A percentile compares a stretch with the other conserved stretches of the same genome.
These are phyloP conservation scores for Tangara arthus DNA, from an alignment of 2,797 vertebrate species.

Conservation along the genomic window DNA sequence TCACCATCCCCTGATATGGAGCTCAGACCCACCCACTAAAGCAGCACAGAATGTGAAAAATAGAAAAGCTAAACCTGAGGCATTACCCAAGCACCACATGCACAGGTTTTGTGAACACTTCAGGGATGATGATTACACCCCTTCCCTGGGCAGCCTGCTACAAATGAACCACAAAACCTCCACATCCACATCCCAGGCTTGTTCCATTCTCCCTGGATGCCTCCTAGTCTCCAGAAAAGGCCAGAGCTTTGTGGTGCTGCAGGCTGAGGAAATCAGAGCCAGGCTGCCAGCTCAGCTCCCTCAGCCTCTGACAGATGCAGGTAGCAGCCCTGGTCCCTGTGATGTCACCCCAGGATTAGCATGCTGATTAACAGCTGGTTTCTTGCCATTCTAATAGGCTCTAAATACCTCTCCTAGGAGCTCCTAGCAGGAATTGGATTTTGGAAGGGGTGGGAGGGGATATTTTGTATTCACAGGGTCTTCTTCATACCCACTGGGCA, in stretches of 20 bases:
- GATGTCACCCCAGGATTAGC: conserved; percentile 44
- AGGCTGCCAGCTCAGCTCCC: conserved; percentile 1
- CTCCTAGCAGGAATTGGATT: conserved; percentile 40
- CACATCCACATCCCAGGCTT: background rate
- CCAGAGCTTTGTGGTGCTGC: background rate
- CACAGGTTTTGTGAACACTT: fast-evolving
- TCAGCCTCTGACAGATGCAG: background rate
- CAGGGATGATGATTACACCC: background rate
- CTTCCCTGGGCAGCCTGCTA: background rate
- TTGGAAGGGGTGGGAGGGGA: background rate
- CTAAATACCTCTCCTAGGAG: conserved; percentile 56
- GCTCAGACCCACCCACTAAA: background rate
- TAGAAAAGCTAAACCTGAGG: background rate
- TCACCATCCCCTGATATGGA: fast-evolving
- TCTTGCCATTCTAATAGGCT: conserved; percentile 51
- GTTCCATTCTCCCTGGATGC: background rate
- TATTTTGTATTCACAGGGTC: conserved; percentile 33
- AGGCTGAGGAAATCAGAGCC: background rate
- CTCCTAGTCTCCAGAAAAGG: background rate
- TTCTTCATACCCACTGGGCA: background rate
- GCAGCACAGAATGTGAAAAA: background rate
- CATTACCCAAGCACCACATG: background rate
- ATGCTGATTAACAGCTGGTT: conserved; percentile 53
- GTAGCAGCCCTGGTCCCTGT: background rate
- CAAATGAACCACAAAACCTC: background rate